Conservation (phyloP, 2,113 vertebrate species). For the Galeopterus variegatus region DNA sequence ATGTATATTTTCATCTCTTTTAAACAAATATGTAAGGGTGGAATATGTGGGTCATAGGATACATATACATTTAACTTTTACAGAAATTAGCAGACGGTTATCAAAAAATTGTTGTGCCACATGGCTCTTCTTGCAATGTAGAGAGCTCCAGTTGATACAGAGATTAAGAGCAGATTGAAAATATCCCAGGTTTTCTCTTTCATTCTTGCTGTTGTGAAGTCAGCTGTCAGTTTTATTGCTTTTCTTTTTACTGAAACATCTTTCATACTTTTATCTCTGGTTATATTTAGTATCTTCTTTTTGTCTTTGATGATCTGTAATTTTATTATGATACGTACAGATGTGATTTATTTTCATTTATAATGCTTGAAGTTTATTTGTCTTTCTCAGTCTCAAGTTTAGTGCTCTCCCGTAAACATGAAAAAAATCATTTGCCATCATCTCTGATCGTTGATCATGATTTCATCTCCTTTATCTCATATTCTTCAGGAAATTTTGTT, state of each 20-base stretch:
- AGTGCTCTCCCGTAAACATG: not conserved
- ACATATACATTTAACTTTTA: not conserved
- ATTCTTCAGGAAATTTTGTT: too few species aligned
- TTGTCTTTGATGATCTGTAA: not conserved
- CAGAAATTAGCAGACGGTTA: not conserved
- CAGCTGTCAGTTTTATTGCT: not conserved
- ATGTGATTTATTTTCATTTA: slow-evolving; percentile 22
- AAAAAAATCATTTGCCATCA: not conserved
- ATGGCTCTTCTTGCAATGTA: not conserved
- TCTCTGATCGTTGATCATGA: not conserved
- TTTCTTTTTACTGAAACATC: not conserved
- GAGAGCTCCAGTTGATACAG: not conserved
- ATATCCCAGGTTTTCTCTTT: not conserved
- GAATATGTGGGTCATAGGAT: not conserved
- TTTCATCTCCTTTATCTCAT: not conserved
- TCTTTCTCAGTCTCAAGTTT: not conserved
- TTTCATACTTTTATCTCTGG: not conserved
- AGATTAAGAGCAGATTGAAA: not conserved
- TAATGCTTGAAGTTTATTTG: not conserved
- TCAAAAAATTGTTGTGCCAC: not conserved
- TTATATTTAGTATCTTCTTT: not conserved
- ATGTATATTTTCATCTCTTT: not conserved
- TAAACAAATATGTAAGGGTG: not conserved
- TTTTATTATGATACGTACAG: not conserved
- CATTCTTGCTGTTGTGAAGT: not conserved